phyloP scores from a whole-genome alignment of 2,797 vertebrate species.

The Selene dorsalis region DNA sequence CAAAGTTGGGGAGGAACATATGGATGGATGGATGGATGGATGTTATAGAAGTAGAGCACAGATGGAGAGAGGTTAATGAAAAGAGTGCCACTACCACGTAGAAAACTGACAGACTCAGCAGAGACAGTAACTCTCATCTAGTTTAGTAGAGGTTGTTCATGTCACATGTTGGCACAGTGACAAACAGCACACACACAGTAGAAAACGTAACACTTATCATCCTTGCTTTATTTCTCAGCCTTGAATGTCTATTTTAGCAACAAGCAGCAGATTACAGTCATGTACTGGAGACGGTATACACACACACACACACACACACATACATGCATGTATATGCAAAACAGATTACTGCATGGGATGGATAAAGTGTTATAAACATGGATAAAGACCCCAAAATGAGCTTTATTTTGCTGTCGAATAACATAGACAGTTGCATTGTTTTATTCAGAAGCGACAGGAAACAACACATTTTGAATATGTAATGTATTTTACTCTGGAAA shows the following conservation, averaged over 20 bases:
- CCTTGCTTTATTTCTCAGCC: too few species aligned
- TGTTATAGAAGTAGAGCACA: neutral
- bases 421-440: slow-evolving; percentile 8
- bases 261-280: too few species aligned
- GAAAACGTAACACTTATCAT: neutral
- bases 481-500: slow-evolving; percentile 12
- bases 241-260: too few species aligned
- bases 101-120: neutral
- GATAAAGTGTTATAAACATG: neutral
- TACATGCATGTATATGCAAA: neutral
- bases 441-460: slow-evolving; percentile 3
- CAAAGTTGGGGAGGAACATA: neutral
- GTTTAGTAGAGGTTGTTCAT: neutral
- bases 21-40: neutral
- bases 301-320: too few species aligned
- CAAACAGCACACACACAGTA: neutral
- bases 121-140: neutral
- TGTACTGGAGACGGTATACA: too few species aligned
- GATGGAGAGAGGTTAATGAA: slow-evolving; percentile 14
- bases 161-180: neutral
- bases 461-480: slow-evolving; percentile 9
- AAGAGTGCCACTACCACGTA: neutral
- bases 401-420: slow-evolving; percentile 18
- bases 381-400: neutral
- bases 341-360: neutral